phyloP scores from a whole-genome alignment of 1,140 invertebrate genomes.

The Drosophila nebulosa region DNA sequence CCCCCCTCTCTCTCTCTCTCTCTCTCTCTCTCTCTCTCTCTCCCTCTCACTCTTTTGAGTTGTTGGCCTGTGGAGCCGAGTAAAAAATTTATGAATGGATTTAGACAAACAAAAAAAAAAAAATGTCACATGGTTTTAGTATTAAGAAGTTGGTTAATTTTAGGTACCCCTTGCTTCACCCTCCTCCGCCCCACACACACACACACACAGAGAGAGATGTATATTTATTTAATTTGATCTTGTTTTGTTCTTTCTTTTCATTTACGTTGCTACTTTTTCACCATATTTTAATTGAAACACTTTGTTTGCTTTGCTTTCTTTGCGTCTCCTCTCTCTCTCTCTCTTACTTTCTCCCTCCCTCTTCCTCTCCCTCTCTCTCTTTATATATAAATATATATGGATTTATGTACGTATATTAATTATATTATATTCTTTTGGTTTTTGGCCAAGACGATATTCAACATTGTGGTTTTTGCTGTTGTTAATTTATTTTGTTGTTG shows the following conservation, averaged over 20 bases:
- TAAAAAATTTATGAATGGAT: conserved; percentile 66
- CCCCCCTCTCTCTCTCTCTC: background rate
- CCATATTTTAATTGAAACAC: conserved; percentile 62
- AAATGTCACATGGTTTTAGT: background rate
- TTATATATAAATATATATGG: background rate
- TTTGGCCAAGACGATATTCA: conserved; percentile 10
- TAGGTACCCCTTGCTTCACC: no score
- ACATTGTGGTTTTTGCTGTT: conserved; percentile 21
- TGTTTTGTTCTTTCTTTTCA: conserved; percentile 1
- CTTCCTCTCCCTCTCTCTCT: no score
- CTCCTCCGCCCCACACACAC: no score
- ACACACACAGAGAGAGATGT: no score
- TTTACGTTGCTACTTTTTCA: background rate
- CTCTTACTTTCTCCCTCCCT: no score
- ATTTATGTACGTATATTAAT: background rate
- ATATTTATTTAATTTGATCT: no score
- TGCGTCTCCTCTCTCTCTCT: background rate
- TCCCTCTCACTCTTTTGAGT: background rate
- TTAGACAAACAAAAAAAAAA: conserved; percentile 22
- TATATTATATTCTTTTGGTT: conserved; percentile 1
- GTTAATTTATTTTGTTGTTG: conserved; percentile 23
- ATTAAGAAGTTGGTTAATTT: no score
- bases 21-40: background rate
- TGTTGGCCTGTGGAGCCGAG: background rate
- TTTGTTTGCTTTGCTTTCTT: conserved; percentile 41